Conservation (phyloP, 1,140 invertebrate species). For the Drosophila oshimai region DNA sequence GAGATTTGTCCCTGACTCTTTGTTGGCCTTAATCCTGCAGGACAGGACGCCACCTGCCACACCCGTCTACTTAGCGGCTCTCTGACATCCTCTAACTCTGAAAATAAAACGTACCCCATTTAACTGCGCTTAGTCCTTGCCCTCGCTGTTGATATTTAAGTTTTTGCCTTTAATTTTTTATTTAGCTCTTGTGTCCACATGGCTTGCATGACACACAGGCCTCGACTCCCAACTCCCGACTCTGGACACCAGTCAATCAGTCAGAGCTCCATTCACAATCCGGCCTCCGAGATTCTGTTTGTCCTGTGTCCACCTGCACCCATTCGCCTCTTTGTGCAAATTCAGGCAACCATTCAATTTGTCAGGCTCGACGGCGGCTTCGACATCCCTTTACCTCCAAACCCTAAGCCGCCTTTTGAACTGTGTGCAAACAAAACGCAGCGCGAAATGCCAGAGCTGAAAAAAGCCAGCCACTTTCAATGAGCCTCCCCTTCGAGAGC, state of each 20-base stretch:
- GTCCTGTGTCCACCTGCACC: constrained; percentile 24
- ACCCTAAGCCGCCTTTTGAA: constrained; percentile 43
- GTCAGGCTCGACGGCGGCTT: constrained; percentile 61
- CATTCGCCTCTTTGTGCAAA: constrained; percentile 59
- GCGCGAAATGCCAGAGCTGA: constrained; percentile 38
- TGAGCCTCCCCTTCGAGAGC: constrained; percentile 10
- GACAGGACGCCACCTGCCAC: constrained; percentile 3
- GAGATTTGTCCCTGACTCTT: constrained; percentile 47
- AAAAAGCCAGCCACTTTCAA: constrained; percentile 59
- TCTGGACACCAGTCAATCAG: constrained; percentile 24
- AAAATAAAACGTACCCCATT: constrained; percentile 19
- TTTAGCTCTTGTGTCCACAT: constrained; percentile 14
- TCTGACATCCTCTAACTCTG: background rate
- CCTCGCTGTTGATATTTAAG: constrained; percentile 17
- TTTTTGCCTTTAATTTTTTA: constrained; percentile 12
- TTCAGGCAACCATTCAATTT: constrained; percentile 76
- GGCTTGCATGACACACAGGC: constrained; percentile 2
- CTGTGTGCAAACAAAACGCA: constrained; percentile 72
- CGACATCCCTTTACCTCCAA: no score
- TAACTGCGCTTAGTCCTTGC: background rate
- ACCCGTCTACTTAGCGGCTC: no score
- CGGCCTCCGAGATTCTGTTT: constrained; percentile 44
- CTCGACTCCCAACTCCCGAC: background rate
- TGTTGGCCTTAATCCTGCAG: constrained; percentile 18
- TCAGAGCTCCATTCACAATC: constrained; percentile 15